A percentile compares a stretch with the other conserved stretches of the same genome.
Evolutionary conservation across 37 sponge, comb jelly and placozoan species (phyloP).

Genomic region (Diacarnus erythraeanus): DNA sequence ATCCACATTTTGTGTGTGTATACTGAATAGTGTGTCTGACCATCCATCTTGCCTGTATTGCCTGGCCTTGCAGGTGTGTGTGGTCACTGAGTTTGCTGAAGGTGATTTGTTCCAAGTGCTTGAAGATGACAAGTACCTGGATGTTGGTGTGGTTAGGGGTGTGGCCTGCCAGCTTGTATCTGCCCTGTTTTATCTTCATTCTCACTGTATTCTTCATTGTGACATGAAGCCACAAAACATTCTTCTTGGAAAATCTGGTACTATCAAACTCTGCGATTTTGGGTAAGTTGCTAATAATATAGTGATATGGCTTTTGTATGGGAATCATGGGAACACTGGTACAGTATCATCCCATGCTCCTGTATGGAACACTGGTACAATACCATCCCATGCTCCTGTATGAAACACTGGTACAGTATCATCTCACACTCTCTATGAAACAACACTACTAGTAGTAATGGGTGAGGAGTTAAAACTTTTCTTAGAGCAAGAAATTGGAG

Average conservation of each 20-base stretch:
- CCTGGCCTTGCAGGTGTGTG: conserved; percentile 70
- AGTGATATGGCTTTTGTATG: not conserved
- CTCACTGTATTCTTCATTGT: conserved; percentile 88
- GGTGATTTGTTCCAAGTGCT: conserved; percentile 93
- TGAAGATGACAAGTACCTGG: conserved; percentile 83
- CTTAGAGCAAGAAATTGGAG: not conserved
- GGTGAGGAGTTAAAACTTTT: conserved; percentile 3
- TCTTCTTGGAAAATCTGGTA: conserved; percentile 82
- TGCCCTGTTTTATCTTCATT: conserved; percentile 91
- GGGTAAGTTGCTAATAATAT: conserved; percentile 52
- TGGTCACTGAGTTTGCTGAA: conserved; percentile 94
- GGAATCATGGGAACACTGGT: no score
- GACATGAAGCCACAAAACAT: conserved; percentile 99
- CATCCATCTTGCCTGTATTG: not conserved
- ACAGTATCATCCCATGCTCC: no score
- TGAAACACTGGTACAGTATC: no score
- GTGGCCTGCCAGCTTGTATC: conserved; percentile 92
- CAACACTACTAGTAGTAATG: no score
- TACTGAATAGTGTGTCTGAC: not conserved
- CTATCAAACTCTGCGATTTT: conserved; percentile 93
- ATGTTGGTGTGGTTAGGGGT: conserved; percentile 63
- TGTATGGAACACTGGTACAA: no score
- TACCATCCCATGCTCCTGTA: no score
- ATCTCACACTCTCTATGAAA: no score
- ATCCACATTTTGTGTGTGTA: not conserved